phyloP scores from a whole-genome alignment of 2,888 invertebrate genomes.

The Trachelus tabidus region DNA sequence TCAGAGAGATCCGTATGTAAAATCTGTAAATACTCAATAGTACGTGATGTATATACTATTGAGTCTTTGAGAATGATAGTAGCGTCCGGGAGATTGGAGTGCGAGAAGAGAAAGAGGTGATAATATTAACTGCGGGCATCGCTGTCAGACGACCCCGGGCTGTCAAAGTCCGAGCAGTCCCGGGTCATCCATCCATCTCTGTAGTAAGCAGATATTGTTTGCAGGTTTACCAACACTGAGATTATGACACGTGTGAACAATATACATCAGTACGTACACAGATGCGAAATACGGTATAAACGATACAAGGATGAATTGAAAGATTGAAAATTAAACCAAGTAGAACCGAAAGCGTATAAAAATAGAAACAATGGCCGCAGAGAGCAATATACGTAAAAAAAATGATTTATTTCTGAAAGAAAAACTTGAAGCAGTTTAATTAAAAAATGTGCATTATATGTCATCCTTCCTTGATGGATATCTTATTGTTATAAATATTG shows the following conservation, averaged over 20 bases:
- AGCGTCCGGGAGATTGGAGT: slow-evolving; percentile 16
- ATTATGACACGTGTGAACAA: background rate
- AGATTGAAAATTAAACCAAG: background rate
- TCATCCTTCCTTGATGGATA: no score
- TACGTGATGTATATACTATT: background rate
- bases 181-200: slow-evolving; percentile 36
- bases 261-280: background rate
- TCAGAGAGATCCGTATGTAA: background rate
- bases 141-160: slow-evolving; percentile 53
- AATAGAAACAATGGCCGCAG: background rate
- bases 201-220: slow-evolving; percentile 33
- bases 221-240: slow-evolving; percentile 13
- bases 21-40: background rate
- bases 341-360: background rate
- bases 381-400: background rate
- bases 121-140: slow-evolving; percentile 43
- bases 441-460: no score
- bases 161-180: slow-evolving; percentile 54
- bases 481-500: no score
- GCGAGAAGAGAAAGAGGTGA: slow-evolving; percentile 26
- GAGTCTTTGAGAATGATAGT: background rate
- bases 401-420: background rate
- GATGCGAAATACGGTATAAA: background rate
- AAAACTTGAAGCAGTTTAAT: background rate
- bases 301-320: background rate